Evolutionary conservation across 35 echinoderm and acorn worm genomes (phyloP), one percentile per base, ranked within the genome.

Genomic region (Nesometra sesokonis): DNA sequence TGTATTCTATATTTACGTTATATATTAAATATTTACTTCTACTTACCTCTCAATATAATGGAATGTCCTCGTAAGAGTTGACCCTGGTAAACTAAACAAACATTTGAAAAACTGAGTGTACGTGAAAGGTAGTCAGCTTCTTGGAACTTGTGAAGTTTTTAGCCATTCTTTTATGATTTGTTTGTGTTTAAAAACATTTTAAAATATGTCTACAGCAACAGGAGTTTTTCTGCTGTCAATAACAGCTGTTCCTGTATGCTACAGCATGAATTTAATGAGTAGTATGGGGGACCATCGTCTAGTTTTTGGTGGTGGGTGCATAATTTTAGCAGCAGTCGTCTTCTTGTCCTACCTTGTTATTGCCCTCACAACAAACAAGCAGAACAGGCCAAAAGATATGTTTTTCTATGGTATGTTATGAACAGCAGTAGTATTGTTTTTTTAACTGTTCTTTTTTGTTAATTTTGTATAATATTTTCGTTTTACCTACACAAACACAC

Each of bases 191-290:
- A 67, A 1, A 67, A 11, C 7, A 3, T 17, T 1, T 13, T 19
- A 77, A 13, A 82, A 31, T 78, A 94, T 94, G 93, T 38, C 93
- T 9, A 90, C 86, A 23, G 93, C 93, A 17, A 94, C 93, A 23
- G 82, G 85, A 34, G 89, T 94, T 15, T 94, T 94, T 35, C 2
- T 82, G 9, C 79, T 94, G 57, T 94, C 93, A 15, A 77, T 94
- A 77, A 94, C 93, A 78, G 93, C 93, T 0, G 90, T 94, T 76
- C 93, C 93, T 39, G 85, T 90, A 47, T 87, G 46, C 77, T 94
- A 94, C 38, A 30, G 76, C 30, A 34, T 86, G 38, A 94, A 94
- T 37, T 30, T 79, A 30, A 77, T 94, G 79, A 46, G 82, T 39
- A 39, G 34, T 36, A 40, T 17, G 30, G n/a, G 34, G 17, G 33